Evolutionary conservation across 2,113 vertebrate species (phyloP), one percentile per base, ranked within the genome.

Genomic region (Astur gentilis): DNA sequence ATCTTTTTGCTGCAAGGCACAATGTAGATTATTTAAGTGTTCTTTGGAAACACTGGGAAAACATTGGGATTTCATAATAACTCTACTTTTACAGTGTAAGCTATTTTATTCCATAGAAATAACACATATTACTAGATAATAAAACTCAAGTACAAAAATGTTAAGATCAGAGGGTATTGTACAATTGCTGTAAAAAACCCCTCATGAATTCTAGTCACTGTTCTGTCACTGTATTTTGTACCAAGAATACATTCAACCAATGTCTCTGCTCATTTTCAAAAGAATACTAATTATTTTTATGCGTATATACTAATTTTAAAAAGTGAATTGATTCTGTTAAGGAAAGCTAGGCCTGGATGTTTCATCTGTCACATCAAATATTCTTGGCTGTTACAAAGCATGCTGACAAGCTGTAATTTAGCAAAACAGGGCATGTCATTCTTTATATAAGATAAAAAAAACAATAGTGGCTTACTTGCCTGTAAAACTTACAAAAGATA

Each of bases 41-140:
- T 89, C 73, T 69, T 97, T 87, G 57, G 81, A 88, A 97, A 94
- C 22, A 77, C 18, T 31, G 40, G 36, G 50, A 88, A 96, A 96
- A 72, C 12, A 67, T 95, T 90, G 82, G 25, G 67, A 79, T 87
- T 92, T 42, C 55, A 64, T 62, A 82, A 85, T 61, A 87, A 19
- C 18, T 76, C 17, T 79, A 27, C 18, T 36, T 82, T 79, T 90
- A 58, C 44, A 79, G 62, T 55, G 40, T 31, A 80, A 92, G 16
- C 84, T 42, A 49, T 44, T 79, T 85, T 58, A 76, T 94, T 97
- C 38, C 20, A 44, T 54, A 82, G 49, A 38, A 96, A 86, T 86
- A 77, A 71, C 7, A 85, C 5, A 22, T 47, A 81, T 69, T 91
- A 31, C 25, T 17, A 85, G 20, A 82, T 79, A 91, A 76, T n/a